phyloP scores from a whole-genome alignment of 2,113 vertebrate genomes.

The Rhegmatorhina hoffmannsi region DNA sequence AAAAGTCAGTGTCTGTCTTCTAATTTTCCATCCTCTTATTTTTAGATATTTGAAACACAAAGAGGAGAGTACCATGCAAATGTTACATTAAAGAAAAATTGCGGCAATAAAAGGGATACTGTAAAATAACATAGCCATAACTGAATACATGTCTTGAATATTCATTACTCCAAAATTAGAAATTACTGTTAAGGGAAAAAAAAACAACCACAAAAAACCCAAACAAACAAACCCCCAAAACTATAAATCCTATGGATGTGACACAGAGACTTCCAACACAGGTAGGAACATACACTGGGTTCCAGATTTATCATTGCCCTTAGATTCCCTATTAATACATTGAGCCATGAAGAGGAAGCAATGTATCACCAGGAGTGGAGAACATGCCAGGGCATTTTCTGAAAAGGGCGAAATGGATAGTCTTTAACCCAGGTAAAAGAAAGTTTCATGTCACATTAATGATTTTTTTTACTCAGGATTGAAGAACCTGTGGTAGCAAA shows the following conservation, averaged over 20 bases:
- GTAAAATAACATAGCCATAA: background rate
- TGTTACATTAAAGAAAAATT: background rate
- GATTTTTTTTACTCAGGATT: background rate
- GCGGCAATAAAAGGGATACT: background rate
- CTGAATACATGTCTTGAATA: background rate
- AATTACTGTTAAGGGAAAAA: background rate
- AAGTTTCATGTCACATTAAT: background rate
- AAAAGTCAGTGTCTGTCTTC: background rate
- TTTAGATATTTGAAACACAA: background rate
- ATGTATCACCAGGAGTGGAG: background rate
- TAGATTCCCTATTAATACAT: background rate
- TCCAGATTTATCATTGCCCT: background rate
- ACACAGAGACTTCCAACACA: background rate
- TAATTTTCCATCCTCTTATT: background rate
- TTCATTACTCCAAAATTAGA: background rate
- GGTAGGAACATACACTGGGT: background rate
- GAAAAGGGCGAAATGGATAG: rapidly evolving
- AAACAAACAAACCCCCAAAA: background rate
- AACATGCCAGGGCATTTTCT: background rate
- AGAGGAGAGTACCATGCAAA: background rate
- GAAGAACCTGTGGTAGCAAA: background rate
- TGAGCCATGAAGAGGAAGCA: background rate
- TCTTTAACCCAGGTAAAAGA: background rate
- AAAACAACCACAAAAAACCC: background rate
- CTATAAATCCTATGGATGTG: background rate